A percentile compares a stretch with the other conserved stretches of the same genome.
Conservation (phyloP, 2,797 vertebrate genomes). For the Ambastaia sidthimunki region DNA sequence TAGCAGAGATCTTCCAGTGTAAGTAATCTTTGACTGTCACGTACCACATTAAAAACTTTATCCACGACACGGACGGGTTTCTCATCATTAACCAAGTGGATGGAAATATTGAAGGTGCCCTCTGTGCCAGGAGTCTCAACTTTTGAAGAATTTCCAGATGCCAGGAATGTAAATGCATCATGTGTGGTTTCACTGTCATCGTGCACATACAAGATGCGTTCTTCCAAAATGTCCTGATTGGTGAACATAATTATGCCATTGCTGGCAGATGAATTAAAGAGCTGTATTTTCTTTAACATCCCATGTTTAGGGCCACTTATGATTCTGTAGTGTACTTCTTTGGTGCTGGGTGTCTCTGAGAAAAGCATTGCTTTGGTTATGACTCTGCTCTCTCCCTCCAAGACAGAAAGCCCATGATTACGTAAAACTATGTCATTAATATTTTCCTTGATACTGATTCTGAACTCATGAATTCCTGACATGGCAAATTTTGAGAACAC, state of each 20-base stretch:
- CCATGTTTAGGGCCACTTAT: constrained; percentile 79
- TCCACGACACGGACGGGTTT: constrained; percentile 85
- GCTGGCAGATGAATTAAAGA: constrained; percentile 74
- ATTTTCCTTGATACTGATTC: constrained; percentile 80
- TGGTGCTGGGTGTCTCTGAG: constrained; percentile 73
- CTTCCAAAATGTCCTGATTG: constrained; percentile 79
- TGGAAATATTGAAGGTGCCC: constrained; percentile 81
- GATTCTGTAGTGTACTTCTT: constrained; percentile 79
- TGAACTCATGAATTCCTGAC: constrained; percentile 79
- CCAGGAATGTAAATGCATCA: constrained; percentile 82
- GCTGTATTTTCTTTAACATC: constrained; percentile 75
- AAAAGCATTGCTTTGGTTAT: constrained; percentile 83
- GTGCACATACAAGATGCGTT: constrained; percentile 84
- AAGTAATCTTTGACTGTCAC: constrained; percentile 82
- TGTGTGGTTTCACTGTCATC: constrained; percentile 85
- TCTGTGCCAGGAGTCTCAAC: constrained; percentile 61
- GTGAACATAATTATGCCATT: constrained; percentile 80
- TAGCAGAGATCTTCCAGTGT: constrained; percentile 84
- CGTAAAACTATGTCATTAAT: constrained; percentile 71
- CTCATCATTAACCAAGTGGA: constrained; percentile 88
- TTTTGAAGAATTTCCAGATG: constrained; percentile 60
- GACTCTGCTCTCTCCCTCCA: constrained; percentile 86
- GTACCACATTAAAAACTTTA: constrained; percentile 84
- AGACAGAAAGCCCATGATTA: constrained; percentile 82
- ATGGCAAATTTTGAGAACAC: constrained; percentile 78